Percentiles rank a stretch among this genome's conserved stretches.
Conservation (phyloP, 2,888 invertebrate genomes). For the Andrena bucephala region DNA sequence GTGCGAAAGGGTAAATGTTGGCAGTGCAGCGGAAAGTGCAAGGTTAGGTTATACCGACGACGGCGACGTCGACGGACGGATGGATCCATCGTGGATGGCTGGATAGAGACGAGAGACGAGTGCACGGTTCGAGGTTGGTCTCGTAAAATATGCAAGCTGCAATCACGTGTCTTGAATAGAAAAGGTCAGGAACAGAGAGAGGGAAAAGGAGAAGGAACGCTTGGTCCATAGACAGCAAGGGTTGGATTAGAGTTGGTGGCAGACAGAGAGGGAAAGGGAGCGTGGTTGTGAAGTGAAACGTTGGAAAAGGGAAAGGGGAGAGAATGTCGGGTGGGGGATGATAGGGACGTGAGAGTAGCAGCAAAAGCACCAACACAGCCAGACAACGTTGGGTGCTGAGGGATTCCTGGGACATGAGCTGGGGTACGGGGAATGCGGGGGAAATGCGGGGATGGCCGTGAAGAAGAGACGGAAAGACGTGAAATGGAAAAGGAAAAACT, state of each 20-base stretch:
- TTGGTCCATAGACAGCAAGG: slow-evolving; percentile 6
- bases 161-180: slow-evolving; percentile 80
- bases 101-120: slow-evolving; percentile 27
- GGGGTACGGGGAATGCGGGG: background rate
- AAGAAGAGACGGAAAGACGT: slow-evolving; percentile 4
- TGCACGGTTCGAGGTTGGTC: slow-evolving; percentile 64
- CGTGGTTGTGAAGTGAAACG: slow-evolving; percentile 25
- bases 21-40: slow-evolving; percentile 47
- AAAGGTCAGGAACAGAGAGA: slow-evolving; percentile 52
- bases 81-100: slow-evolving; percentile 50
- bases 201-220: slow-evolving; percentile 23
- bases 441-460: slow-evolving; percentile 8
- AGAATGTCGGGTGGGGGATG: slow-evolving; percentile 47
- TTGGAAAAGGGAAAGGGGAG: slow-evolving; percentile 28
- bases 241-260: slow-evolving; percentile 6
- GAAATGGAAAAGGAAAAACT: slow-evolving; percentile 35
- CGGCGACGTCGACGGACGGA: slow-evolving; percentile 20
- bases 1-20: slow-evolving; percentile 16
- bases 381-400: slow-evolving; percentile 25
- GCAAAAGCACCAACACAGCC: slow-evolving; percentile 41
- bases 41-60: slow-evolving; percentile 51
- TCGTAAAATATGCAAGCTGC: slow-evolving; percentile 81
- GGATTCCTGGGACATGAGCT: background rate
- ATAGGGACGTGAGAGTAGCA: slow-evolving; percentile 53
- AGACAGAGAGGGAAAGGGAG: slow-evolving; percentile 13